Evolutionary conservation across 2,113 vertebrate species (phyloP).

Genomic region (Corythornis cristatus): DNA sequence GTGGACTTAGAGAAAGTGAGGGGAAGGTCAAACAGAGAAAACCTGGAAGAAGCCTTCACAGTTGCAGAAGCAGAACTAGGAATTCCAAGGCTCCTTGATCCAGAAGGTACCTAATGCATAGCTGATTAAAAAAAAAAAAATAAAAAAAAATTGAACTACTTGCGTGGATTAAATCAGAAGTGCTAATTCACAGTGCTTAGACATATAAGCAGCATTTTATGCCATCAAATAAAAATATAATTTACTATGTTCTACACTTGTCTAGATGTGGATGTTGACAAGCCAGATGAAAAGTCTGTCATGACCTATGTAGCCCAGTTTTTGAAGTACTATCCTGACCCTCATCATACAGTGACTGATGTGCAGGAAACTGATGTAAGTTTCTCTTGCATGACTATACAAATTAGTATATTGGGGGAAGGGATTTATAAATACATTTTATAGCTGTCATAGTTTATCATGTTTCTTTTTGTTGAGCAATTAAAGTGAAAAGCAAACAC

Average conservation of each 20-base stretch:
- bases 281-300: slow-evolving; percentile 98
- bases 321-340: slow-evolving; percentile 89
- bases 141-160: background rate
- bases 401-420: background rate
- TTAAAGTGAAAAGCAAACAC: background rate
- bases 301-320: slow-evolving; percentile 99
- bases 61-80: slow-evolving; percentile 91
- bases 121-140: background rate
- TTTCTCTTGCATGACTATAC: background rate
- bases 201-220: background rate
- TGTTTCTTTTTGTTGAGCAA: background rate
- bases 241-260: background rate
- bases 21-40: slow-evolving; percentile 85
- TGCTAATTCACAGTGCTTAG: background rate
- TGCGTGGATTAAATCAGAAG: background rate
- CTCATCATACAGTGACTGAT: slow-evolving; percentile 71
- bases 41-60: slow-evolving; percentile 91
- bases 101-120: slow-evolving; percentile 82
- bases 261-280: slow-evolving; percentile 96
- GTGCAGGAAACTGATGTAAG: slow-evolving; percentile 83
- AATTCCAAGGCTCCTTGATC: slow-evolving; percentile 93
- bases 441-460: background rate
- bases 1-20: slow-evolving; percentile 89
- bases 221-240: background rate
- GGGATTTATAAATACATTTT: background rate